Evolutionary conservation across 35 echinoderm and acorn worm genomes (phyloP), one percentile per base, ranked within the genome.

Genomic region (Apostichopus parvimensis): DNA sequence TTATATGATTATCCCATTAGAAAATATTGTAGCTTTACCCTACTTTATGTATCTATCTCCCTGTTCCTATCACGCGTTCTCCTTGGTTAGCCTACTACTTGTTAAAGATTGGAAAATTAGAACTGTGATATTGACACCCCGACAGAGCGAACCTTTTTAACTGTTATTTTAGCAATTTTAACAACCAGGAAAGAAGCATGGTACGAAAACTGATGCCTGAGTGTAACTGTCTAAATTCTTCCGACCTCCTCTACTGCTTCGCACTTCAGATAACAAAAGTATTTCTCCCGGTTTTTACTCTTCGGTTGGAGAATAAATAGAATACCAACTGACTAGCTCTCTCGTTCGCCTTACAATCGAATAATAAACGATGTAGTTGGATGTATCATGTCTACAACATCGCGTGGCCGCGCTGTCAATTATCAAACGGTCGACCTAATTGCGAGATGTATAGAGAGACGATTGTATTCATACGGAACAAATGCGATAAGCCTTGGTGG

Each of bases 341-440:
- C 79, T 58, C 23, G 81, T 22, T 22, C 9, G 6, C 57, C 54
- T 25, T 58, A 25, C 57, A 9, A 34, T 2, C 54, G 81, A 84
- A 58, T n/a, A 84, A 58, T n/a, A 58, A 84, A 84, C 81, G 57
- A 84, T 75, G 18, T 62, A 55, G 10, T 56, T 56, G 21, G 55
- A 59, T 84, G 5, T 84, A 21, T 59, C 57, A 56, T 45, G 58
- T 84, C 81, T 58, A 23, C 57, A n/a, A 12, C 17, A 14, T 58
- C 81, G 24, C 81, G 79, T 58, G 81, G 15, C 81, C 53, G 57
- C 55, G 55, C 81, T 83, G 81, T 84, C 81, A 84, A 84, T 84
- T 84, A 84, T 58, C 54, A 6, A 84, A 84, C 81, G 81, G 81
- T 84, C 54, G 81, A 84, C 81, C 81, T 84, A 84, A 84, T 75